Base-by-base conservation (phyloP, 2,113 vertebrate genomes). In the Rhynchopsitta pachyrhyncha region DNA sequence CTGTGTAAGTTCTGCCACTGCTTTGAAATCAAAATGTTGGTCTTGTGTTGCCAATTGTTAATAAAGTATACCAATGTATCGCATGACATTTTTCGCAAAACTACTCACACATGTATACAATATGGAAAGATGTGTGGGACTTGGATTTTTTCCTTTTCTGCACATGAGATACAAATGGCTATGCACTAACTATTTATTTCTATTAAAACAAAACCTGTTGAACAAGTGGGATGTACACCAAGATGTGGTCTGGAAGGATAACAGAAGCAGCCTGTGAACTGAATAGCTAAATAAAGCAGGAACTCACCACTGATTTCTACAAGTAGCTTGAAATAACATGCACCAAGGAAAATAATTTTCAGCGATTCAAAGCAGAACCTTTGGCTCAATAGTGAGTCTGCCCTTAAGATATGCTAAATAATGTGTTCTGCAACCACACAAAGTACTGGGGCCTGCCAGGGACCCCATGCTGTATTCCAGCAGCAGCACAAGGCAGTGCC, bases 191-290 rank as follows among this genome's bases (percentile, higher is more conserved):
- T 92, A 80, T 93, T 64, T 67, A 83, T 74, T 96, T 94, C 75
- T 92, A 71, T 93, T 92, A 91, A 93, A 95, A 96, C 91, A 85
- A 96, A 97, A 88, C 50, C 77, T 79, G 87, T 88, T 86, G 88
- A 97, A 71, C 14, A 31, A 96, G 74, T 55, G 91, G 76, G 83
- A 90, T 78, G 62, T 62, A 85, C 91, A 92, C 67, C 66, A 82
- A 97, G 82, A 91, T 92, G 89, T 83, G 88, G 94, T 90, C 82
- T 78, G 85, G 81, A 90, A 75, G 69, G 52, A 73, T 90, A 96
- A 96, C 52, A 62, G 46, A 77, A 92, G 44, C 69, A 86, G 76
- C 15, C 67, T 89, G 57, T 60, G 76, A 97, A 90, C 1, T 95
- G 70, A 81, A 57, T 18, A 88, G 91, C 52, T 85, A 74, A 93